Percentiles rank a stretch among this genome's conserved stretches.
phyloP scores from a whole-genome alignment of 2,797 vertebrate genomes.

The Discoglossus pictus region DNA sequence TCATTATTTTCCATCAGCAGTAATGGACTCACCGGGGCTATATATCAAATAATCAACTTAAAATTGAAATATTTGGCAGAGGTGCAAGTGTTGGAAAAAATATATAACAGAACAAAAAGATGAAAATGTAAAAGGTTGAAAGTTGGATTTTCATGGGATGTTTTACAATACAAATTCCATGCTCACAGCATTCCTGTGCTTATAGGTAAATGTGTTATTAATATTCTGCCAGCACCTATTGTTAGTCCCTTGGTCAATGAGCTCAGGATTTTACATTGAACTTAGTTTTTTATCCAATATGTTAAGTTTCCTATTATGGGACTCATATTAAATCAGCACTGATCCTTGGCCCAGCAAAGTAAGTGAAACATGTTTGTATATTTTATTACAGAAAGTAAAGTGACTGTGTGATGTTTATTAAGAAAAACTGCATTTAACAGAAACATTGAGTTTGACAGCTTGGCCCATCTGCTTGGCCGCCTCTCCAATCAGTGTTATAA shows the following conservation, averaged over 20 bases:
- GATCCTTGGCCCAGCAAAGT: conserved; percentile 16
- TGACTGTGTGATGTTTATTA: background rate
- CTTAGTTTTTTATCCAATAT: conserved; percentile 6
- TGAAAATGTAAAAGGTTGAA: conserved; percentile 60
- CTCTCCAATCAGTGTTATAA: too few species aligned
- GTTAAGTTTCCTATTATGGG: conserved; percentile 5
- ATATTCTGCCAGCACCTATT: conserved; percentile 61
- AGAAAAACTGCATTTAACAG: background rate
- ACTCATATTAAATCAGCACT: conserved; percentile 8
- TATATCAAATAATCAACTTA: conserved; percentile 37
- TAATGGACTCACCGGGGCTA: conserved; percentile 40
- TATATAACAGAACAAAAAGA: conserved; percentile 66
- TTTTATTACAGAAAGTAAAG: background rate
- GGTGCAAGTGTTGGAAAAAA: conserved; percentile 48
- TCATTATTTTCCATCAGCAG: conserved; percentile 44
- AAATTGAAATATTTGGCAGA: conserved; percentile 47
- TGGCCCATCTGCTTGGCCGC: too few species aligned
- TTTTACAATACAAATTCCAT: conserved; percentile 59
- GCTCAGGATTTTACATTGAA: conserved; percentile 65
- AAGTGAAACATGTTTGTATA: conserved; percentile 11
- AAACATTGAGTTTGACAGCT: too few species aligned
- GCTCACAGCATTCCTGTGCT: conserved; percentile 59
- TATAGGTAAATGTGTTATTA: conserved; percentile 63
- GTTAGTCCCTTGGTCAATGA: conserved; percentile 65
- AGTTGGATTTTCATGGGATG: conserved; percentile 62